Evolutionary conservation across 1,140 invertebrate genomes (phyloP), one percentile per base, ranked within the genome.

Genomic region (Protaetia brevitarsis): DNA sequence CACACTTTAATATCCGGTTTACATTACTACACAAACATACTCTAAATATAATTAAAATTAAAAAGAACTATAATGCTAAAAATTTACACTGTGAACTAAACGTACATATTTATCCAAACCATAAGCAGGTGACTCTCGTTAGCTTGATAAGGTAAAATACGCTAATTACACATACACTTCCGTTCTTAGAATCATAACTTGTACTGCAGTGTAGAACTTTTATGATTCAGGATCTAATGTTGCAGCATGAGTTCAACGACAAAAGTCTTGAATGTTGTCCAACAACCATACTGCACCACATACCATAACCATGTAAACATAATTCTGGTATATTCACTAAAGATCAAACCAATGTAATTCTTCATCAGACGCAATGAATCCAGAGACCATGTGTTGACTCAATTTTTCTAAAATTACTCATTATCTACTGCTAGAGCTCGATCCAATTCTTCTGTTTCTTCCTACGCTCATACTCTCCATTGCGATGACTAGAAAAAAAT

Each of bases 361-460:
- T 57, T 79, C 77, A 41, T 78, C 76, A 65, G 75, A n/a, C n/a
- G 58, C 16, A 78, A 69, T 7, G 76, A 76, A 65, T 85, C 82
- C 65, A 85, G 72, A 85, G 73, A 64, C 83, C 82, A 69, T 88
- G 86, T 6, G 84, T 67, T 85, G 85, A 45, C 87, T 87, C 76
- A 89, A 83, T 78, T 89, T 88, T 75, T 89, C 87, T 70, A 91
- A 78, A 66, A 86, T 88, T 73, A 88, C 84, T 89, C 88, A 73
- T 92, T 85, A 41, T 92, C 92, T 13, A 88, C 90, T 71, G 93
- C 91, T 41, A 94, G 77, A 6, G 91, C 92, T 56, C 91, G 85
- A 76, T 93, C 91, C 70, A 94, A 78, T 76, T 93, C 92, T 70
- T 93, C 92, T 30, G 89, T 89, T 76, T 94, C 91, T 73, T 91